Percentiles rank a stretch among this genome's conserved stretches.
Evolutionary conservation across 2,888 invertebrate genomes (phyloP).

Genomic region (Drosophila mulleri): DNA sequence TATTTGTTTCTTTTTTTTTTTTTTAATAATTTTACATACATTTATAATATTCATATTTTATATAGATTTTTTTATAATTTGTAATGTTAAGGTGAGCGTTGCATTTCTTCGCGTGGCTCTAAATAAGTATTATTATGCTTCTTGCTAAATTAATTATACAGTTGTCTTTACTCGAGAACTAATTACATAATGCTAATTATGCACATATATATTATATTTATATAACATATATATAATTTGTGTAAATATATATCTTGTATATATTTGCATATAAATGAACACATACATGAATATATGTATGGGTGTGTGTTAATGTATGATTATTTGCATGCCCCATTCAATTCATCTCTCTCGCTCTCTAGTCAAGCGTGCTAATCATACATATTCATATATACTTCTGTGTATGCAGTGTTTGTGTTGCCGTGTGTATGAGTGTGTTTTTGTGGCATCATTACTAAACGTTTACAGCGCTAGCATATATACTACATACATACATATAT

Average conservation of each 20-base stretch:
- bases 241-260: constrained; percentile 24
- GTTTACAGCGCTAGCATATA: constrained; percentile 71
- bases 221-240: constrained; percentile 13
- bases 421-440: constrained; percentile 26
- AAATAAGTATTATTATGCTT: constrained; percentile 58
- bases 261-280: constrained; percentile 40
- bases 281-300: constrained; percentile 18
- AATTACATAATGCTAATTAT: constrained; percentile 72
- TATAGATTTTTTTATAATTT: constrained; percentile 33
- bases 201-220: constrained; percentile 38
- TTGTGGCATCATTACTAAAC: constrained; percentile 57
- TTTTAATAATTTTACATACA: constrained; percentile 20
- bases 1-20: not conserved
- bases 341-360: constrained; percentile 27
- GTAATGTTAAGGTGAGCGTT: constrained; percentile 29
- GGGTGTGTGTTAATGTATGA: constrained; percentile 33
- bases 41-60: constrained; percentile 31
- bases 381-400: constrained; percentile 17
- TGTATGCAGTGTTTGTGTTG: constrained; percentile 10
- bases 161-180: constrained; percentile 56
- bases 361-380: constrained; percentile 58
- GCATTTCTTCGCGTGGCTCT: constrained; percentile 45
- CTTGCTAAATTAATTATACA: constrained; percentile 73
- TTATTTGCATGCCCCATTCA: constrained; percentile 23
- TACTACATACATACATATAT: constrained; percentile 53